Evolutionary conservation across 1,140 invertebrate species (phyloP).

Genomic region (Sesamia nonagrioides): DNA sequence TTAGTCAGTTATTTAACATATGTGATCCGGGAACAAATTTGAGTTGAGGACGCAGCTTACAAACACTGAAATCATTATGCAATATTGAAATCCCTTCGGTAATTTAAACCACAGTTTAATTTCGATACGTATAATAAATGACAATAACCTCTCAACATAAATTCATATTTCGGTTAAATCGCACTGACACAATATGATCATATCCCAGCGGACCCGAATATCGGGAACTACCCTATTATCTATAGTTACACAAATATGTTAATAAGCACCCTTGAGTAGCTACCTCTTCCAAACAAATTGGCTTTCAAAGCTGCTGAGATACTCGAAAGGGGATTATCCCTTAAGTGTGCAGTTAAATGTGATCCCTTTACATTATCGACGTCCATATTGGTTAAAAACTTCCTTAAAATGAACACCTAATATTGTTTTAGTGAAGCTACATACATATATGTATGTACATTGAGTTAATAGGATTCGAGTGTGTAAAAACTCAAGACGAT

Average conservation of each 20-base stretch:
- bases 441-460: background rate
- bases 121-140: conserved; percentile 30
- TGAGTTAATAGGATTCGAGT: too few species aligned
- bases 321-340: conserved; percentile 48
- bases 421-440: background rate
- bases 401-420: background rate
- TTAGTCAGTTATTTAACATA: background rate
- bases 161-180: conserved; percentile 41
- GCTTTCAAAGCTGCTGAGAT: conserved; percentile 48
- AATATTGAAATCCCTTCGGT: conserved; percentile 18
- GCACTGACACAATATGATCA: conserved; percentile 13
- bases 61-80: background rate
- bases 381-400: conserved; percentile 23
- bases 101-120: conserved; percentile 8
- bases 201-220: conserved; percentile 19
- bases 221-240: conserved; percentile 38
- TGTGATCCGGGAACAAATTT: background rate
- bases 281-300: conserved; percentile 45
- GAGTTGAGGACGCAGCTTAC: background rate
- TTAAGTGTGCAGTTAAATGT: conserved; percentile 43
- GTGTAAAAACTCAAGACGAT: conserved; percentile 19
- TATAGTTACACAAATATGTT: conserved; percentile 45
- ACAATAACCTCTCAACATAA: conserved; percentile 35
- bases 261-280: conserved; percentile 36
- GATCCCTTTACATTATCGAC: conserved; percentile 36